Base-by-base conservation (phyloP, 2,113 vertebrate genomes). In the Peromyscus polionotus region DNA sequence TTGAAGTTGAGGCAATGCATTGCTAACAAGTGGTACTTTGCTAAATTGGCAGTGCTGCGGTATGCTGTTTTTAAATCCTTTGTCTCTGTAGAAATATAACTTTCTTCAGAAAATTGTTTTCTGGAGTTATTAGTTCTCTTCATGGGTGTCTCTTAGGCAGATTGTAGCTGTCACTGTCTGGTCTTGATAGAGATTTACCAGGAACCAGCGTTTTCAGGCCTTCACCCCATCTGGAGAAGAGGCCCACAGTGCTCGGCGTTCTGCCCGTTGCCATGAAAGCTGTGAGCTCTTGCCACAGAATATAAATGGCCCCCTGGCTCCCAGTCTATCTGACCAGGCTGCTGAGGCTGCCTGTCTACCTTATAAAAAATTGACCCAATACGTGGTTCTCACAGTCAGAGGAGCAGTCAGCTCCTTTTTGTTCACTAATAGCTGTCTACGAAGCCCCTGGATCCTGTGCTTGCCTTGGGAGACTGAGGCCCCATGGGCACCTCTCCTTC, bases 221-320 rank as follows among this genome's bases (percentile, higher is more conserved):
- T 54, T 42, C 11, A 12, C 36, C 8, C 1, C 13, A 5, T 4
- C 54, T 42, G n/a, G 54, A 77, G n/a, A n/a, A 79, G 19, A 59
- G 51, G 7, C 54, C 7, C 6, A 2, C 1, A 45, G 61, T 26
- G 3, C 0, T 86, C 16, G 22, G 31, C 59, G 39, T 48, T 3
- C 0, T 39, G n/a, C 12, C 42, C 3, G 7, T 2, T 28, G 28
- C 75, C 7, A 7, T 0, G 13, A 36, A 11, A 59, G 9, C 17
- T 0, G 0, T 6, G 5, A 51, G 4, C 7, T 8, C 1, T 13
- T 6, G 57, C 22, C 48, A 16, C 13, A 1, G 45, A 19, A 1
- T 1, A 26, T 22, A 2, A 1, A 2, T n/a, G 1, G 1, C 39
- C 73, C 3, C 59, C 1, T 6, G 42, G 4, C 12, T 7, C 3